Evolutionary conservation across 2,888 invertebrate species (phyloP).

Genomic region (Microctonus brassicae): DNA sequence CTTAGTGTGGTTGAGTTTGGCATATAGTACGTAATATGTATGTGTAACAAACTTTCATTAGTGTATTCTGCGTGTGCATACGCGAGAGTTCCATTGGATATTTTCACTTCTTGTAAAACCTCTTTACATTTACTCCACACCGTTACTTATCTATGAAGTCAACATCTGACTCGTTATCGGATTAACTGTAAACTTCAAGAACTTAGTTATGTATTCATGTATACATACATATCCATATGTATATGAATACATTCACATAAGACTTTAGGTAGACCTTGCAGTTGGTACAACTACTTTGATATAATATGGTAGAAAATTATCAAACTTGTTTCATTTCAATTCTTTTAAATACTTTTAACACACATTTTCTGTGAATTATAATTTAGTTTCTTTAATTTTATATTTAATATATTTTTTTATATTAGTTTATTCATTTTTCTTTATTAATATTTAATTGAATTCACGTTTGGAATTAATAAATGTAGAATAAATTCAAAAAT

Average conservation of each 20-base stretch:
- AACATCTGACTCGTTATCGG: constrained; percentile 53
- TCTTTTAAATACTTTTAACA: too few species aligned
- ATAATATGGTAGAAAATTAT: background rate
- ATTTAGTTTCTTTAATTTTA: too few species aligned
- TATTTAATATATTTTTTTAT: too few species aligned
- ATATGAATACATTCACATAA: too few species aligned
- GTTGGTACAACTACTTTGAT: constrained; percentile 25
- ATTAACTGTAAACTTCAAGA: constrained; percentile 55
- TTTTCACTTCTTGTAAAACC: constrained; percentile 16
- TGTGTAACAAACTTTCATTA: constrained; percentile 44
- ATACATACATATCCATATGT: too few species aligned
- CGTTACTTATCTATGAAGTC: constrained; percentile 34
- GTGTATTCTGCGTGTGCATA: constrained; percentile 34
- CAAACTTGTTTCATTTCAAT: too few species aligned
- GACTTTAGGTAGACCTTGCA: background rate
- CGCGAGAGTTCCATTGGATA: constrained; percentile 35
- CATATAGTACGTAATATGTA: background rate
- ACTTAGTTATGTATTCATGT: background rate
- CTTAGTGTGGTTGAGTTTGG: constrained; percentile 42
- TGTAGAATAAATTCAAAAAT: too few species aligned
- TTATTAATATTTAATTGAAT: too few species aligned
- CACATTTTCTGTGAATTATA: too few species aligned
- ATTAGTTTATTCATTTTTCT: too few species aligned
- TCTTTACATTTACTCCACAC: constrained; percentile 11
- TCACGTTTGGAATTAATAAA: too few species aligned